A percentile compares a stretch with the other conserved stretches of the same genome.
Conservation (phyloP, 2,113 vertebrate genomes). For the Clarias magur region DNA sequence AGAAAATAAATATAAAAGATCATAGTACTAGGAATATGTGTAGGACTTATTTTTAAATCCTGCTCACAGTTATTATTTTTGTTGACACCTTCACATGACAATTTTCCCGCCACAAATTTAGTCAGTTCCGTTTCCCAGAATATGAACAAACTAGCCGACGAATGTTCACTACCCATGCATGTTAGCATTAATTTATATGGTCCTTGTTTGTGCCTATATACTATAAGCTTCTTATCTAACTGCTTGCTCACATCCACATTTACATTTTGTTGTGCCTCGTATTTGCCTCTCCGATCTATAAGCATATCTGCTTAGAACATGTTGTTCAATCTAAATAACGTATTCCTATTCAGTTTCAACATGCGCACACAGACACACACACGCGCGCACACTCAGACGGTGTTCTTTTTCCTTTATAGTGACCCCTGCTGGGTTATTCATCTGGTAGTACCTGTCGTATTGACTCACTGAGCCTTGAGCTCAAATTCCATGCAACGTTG, state of each 20-base stretch:
- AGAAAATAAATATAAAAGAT: not conserved
- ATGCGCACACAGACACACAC: not conserved
- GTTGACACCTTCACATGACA: not conserved
- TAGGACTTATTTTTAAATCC: not conserved
- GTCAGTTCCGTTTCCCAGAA: not conserved
- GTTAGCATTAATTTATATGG: not conserved
- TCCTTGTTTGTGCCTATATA: not conserved
- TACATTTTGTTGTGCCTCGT: not conserved
- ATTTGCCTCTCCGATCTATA: not conserved
- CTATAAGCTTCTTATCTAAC: not conserved
- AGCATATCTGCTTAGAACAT: not conserved
- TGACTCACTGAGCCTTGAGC: not conserved
- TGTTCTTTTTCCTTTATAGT: slow-evolving; percentile 15
- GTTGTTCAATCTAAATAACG: not conserved
- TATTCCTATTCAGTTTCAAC: not conserved
- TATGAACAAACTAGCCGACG: not conserved
- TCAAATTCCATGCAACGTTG: slow-evolving; percentile 3
- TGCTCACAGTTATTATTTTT: not conserved
- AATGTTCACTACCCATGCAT: not conserved
- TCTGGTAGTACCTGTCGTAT: not conserved
- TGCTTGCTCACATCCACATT: not conserved
- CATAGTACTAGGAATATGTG: not conserved
- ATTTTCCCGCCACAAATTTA: not conserved
- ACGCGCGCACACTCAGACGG: not conserved
- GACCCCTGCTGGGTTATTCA: not conserved